Conservation (phyloP, 2,113 vertebrate genomes). For the Mustela lutreola region DNA sequence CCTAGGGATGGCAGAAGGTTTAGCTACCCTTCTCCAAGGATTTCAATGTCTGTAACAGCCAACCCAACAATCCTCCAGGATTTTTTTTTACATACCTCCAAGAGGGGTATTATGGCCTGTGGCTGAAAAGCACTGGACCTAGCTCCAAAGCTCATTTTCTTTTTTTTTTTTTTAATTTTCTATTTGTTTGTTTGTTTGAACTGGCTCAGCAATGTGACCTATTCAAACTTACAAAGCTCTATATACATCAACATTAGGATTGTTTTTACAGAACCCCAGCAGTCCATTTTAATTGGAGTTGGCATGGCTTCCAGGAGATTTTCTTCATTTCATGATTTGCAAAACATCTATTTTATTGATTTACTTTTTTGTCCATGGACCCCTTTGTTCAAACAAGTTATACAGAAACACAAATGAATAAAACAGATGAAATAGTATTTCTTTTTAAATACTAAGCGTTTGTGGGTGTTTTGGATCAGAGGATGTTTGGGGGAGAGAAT, state of each 20-base stretch:
- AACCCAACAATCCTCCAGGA: background rate
- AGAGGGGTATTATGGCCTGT: background rate
- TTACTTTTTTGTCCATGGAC: constrained; percentile 30
- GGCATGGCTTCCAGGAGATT: background rate
- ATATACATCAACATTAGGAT: background rate
- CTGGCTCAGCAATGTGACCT: background rate
- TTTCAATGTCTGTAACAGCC: background rate
- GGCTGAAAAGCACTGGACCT: background rate
- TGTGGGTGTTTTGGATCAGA: background rate
- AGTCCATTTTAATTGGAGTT: background rate
- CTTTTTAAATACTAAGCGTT: background rate
- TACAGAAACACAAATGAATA: background rate
- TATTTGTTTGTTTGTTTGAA: background rate
- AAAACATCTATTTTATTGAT: background rate
- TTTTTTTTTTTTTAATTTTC: background rate
- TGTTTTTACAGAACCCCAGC: background rate
- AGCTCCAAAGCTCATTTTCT: constrained; percentile 7
- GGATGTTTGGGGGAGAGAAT: background rate
- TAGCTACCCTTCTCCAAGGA: background rate
- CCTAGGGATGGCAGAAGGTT: background rate
- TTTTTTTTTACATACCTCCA: constrained; percentile 24
- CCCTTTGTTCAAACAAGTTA: constrained; percentile 3
- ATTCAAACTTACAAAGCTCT: background rate
- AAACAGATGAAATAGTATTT: background rate
- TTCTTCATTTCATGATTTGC: background rate